Conservation (phyloP, 2,113 vertebrate genomes). For the Lichenostomus cassidix region DNA sequence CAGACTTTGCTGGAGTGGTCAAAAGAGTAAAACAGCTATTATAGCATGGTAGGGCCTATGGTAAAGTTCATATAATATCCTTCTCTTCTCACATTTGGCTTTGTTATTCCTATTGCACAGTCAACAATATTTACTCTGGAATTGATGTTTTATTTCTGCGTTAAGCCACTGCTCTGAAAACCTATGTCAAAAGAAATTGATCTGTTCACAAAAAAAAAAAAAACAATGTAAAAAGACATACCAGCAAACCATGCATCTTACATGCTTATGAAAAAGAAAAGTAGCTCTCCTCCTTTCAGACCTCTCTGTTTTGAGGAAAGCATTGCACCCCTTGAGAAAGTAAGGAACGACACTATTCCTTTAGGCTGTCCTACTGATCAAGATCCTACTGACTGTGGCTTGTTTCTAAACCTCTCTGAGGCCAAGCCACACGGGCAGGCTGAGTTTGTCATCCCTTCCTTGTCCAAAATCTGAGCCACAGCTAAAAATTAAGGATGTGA, state of each 20-base stretch:
- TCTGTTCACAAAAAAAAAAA: not conserved
- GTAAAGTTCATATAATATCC: not conserved
- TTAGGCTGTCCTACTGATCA: not conserved
- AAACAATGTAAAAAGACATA: not conserved
- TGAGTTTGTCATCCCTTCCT: not conserved
- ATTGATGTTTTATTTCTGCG: not conserved
- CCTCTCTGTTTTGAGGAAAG: not conserved
- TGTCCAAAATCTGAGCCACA: not conserved
- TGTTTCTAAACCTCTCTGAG: not conserved
- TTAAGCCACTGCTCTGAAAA: not conserved
- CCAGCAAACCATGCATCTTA: not conserved
- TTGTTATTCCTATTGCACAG: not conserved
- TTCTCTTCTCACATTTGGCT: not conserved
- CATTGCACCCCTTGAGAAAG: not conserved
- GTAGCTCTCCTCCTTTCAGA: not conserved
- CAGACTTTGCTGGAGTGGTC: not conserved
- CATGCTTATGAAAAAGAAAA: not conserved
- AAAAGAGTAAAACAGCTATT: not conserved
- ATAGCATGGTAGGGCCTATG: not conserved
- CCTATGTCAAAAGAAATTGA: not conserved
- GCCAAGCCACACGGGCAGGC: rapidly evolving
- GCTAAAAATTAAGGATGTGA: not conserved
- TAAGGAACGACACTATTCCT: not conserved
- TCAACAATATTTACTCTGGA: not conserved
- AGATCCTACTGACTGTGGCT: not conserved